These are phyloP conservation scores for Alosa sapidissima DNA, from an alignment of 2,797 vertebrate genomes.

Conservation along the genomic window DNA sequence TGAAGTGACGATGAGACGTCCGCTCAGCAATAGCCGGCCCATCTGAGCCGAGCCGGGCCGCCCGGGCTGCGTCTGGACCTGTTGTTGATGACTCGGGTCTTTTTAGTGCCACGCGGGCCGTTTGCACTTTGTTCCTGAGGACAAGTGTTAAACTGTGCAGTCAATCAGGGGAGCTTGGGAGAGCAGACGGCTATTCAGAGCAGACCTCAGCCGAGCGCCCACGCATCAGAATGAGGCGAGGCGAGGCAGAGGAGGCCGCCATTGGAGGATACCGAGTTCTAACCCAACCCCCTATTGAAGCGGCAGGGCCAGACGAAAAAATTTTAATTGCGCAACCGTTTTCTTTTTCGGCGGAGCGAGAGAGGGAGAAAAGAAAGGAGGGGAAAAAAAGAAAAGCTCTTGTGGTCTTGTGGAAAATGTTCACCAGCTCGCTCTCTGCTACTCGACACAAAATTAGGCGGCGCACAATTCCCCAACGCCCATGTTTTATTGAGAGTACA, in stretches of 20 bases:
- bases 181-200: neutral
- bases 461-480: slow-evolving; percentile 63
- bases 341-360: slow-evolving; percentile 51
- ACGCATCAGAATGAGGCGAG: neutral
- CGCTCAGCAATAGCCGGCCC: neutral
- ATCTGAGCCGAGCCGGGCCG: neutral
- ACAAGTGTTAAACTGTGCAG: neutral
- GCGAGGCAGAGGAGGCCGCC: neutral
- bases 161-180: neutral
- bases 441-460: slow-evolving; percentile 63
- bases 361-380: neutral
- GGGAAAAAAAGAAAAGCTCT: slow-evolving; percentile 46
- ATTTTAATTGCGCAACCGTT: slow-evolving; percentile 72
- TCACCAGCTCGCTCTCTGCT: slow-evolving; percentile 49
- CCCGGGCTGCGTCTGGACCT: neutral
- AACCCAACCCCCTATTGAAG: slow-evolving; percentile 57
- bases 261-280: slow-evolving; percentile 27
- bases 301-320: slow-evolving; percentile 48
- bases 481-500: slow-evolving; percentile 73
- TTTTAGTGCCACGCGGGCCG: neutral
- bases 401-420: slow-evolving; percentile 58
- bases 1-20: slow-evolving; percentile 31
- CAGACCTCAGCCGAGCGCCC: neutral
- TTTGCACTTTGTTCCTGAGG: neutral
- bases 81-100: neutral